Conservation (phyloP, 2,113 vertebrate species). For the Ancistrus triradiatus region DNA sequence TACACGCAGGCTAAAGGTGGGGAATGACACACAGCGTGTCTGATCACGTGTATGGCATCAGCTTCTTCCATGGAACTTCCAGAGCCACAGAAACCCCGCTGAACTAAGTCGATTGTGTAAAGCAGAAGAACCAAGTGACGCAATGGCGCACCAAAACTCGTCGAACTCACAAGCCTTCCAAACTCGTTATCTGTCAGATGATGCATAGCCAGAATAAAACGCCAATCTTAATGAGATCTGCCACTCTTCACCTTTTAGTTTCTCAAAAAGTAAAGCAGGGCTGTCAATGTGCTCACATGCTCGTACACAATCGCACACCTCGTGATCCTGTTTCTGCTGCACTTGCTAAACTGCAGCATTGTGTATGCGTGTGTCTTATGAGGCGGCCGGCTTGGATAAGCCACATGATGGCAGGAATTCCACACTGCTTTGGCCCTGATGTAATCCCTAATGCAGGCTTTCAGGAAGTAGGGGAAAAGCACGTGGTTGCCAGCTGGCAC, state of each 20-base stretch:
- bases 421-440: constrained; percentile 61
- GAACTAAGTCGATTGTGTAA: no score
- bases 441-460: constrained; percentile 64
- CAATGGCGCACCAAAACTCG: not conserved
- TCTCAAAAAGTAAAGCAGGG: no score
- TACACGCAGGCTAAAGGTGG: constrained; percentile 7
- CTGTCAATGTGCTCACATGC: no score
- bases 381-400: constrained; percentile 45
- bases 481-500: constrained; percentile 42
- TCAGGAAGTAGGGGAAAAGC: constrained; percentile 57
- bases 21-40: not conserved
- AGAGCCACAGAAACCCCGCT: not conserved
- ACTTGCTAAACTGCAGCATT: constrained; percentile 47
- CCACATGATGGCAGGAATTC: constrained; percentile 68
- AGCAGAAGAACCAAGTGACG: not conserved
- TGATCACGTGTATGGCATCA: constrained; percentile 3
- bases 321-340: constrained; percentile 47
- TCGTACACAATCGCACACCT: constrained; percentile 23
- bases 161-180: no score
- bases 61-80: not conserved
- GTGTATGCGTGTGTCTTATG: constrained; percentile 42
- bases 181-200: no score
- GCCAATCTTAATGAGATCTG: no score
- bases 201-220: no score
- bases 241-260: no score